These are phyloP conservation scores for Drosophila parvula DNA, from an alignment of 1,140 invertebrate genomes.

Conservation along the genomic window DNA sequence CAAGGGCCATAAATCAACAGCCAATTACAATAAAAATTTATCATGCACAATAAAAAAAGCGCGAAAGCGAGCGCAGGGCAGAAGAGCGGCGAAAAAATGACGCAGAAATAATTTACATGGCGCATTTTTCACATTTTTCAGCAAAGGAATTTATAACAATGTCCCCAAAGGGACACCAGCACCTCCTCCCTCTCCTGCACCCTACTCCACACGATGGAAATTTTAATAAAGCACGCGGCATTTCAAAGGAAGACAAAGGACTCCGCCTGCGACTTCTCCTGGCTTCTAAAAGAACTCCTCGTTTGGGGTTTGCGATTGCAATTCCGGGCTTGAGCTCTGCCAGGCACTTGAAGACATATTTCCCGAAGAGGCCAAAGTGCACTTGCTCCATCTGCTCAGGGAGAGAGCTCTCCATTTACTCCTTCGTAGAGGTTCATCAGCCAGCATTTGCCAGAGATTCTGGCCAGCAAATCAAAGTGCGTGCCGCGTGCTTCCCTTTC, in stretches of 20 bases:
- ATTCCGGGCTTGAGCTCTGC: slow-evolving; percentile 28
- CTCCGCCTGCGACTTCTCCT: background rate
- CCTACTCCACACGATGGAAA: slow-evolving; percentile 52
- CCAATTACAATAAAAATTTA: slow-evolving; percentile 82
- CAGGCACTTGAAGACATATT: slow-evolving; percentile 70
- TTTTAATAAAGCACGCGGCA: slow-evolving; percentile 77
- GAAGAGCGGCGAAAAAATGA: slow-evolving; percentile 32
- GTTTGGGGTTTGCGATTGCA: slow-evolving; percentile 37
- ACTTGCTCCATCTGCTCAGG: slow-evolving; percentile 39
- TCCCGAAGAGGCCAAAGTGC: slow-evolving; percentile 62
- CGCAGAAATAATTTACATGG: slow-evolving; percentile 78
- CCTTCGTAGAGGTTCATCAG: slow-evolving; percentile 32
- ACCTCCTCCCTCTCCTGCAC: background rate
- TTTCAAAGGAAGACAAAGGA: slow-evolving; percentile 55
- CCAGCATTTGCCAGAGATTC: slow-evolving; percentile 10
- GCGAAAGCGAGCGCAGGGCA: background rate
- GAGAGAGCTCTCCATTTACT: slow-evolving; percentile 16
- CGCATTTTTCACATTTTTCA: slow-evolving; percentile 79
- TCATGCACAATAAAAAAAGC: slow-evolving; percentile 76
- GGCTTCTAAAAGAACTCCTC: slow-evolving; percentile 15
- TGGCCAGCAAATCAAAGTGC: slow-evolving; percentile 72
- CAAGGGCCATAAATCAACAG: slow-evolving; percentile 75
- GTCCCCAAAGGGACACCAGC: slow-evolving; percentile 67
- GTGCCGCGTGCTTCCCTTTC: slow-evolving; percentile 67
- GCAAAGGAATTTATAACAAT: slow-evolving; percentile 77